Conservation (phyloP, 2,113 vertebrate genomes). For the Delphinus delphis region DNA sequence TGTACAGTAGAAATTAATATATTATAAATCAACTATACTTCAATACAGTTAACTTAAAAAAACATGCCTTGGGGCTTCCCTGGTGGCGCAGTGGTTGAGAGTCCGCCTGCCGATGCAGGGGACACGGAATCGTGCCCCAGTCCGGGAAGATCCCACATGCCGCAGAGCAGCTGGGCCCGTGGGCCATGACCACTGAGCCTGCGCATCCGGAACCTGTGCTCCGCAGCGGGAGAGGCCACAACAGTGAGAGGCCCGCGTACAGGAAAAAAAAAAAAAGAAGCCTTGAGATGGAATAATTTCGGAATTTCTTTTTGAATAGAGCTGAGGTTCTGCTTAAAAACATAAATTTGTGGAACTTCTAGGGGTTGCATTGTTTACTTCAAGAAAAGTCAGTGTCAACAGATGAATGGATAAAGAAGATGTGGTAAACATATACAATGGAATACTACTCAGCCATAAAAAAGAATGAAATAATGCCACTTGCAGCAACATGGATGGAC, state of each 20-base stretch:
- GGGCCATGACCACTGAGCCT: too few relatives aligned
- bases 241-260: too few relatives aligned
- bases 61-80: background rate
- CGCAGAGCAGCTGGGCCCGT: too few relatives aligned
- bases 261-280: too few relatives aligned
- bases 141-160: too few relatives aligned
- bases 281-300: background rate
- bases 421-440: background rate
- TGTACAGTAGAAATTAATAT: too few relatives aligned
- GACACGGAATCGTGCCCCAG: too few relatives aligned
- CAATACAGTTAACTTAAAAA: background rate
- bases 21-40: too few relatives aligned
- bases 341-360: background rate
- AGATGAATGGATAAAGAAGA: background rate
- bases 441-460: background rate
- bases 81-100: too few relatives aligned
- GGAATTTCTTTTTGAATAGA: background rate
- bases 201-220: too few relatives aligned
- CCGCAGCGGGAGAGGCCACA: too few relatives aligned
- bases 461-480: background rate
- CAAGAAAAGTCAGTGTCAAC: background rate
- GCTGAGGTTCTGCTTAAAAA: slow-evolving; percentile 18
- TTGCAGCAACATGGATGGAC: background rate
- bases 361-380: background rate
- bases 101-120: too few relatives aligned